phyloP scores from a whole-genome alignment of 2,888 invertebrate species.

The Caenorhabditis sp. region DNA sequence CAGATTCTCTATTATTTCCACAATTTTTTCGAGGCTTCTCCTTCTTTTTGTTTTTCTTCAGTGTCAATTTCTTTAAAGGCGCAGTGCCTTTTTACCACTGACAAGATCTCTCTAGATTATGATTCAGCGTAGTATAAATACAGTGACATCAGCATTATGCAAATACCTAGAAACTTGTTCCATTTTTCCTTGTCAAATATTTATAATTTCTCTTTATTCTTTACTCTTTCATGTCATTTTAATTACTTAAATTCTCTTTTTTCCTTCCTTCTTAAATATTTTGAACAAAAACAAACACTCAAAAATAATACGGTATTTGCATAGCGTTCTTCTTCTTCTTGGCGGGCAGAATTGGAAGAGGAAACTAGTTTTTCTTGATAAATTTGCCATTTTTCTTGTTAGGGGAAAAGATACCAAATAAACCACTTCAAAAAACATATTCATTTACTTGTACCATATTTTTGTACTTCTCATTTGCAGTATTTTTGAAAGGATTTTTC shows the following conservation, averaged over 20 bases:
- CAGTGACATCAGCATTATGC: too few species aligned
- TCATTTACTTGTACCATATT: background rate
- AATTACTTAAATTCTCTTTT: too few species aligned
- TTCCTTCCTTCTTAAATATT: background rate
- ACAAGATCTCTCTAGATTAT: too few species aligned
- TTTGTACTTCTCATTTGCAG: background rate
- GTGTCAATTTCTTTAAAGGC: too few species aligned
- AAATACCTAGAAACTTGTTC: too few species aligned
- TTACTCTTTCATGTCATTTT: too few species aligned
- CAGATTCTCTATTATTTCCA: background rate
- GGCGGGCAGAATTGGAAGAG: background rate
- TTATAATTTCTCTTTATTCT: too few species aligned
- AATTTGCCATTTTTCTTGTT: background rate
- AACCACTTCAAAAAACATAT: background rate
- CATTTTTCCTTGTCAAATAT: too few species aligned
- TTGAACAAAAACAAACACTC: background rate
- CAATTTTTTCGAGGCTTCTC: too few species aligned
- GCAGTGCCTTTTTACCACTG: too few species aligned
- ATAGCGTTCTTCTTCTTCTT: background rate
- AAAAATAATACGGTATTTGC: background rate
- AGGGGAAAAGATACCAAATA: background rate
- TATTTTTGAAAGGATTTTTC: background rate
- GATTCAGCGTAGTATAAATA: too few species aligned
- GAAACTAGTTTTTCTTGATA: background rate
- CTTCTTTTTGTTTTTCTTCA: too few species aligned